phyloP scores from a whole-genome alignment of 2,888 invertebrate genomes.

The Xanthorhoe spadicearia region DNA sequence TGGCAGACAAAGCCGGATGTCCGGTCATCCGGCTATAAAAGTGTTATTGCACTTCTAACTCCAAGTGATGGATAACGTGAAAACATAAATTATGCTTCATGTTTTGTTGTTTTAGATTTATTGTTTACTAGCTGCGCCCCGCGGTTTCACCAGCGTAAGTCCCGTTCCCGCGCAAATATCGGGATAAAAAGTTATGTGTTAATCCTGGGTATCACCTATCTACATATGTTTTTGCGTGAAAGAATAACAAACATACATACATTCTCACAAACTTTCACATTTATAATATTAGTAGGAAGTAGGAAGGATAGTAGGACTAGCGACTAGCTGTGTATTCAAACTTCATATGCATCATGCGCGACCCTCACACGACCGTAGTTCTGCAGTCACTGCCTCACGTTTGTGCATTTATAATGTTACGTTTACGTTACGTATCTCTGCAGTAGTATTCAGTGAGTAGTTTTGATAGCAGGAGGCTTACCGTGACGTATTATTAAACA shows the following conservation, averaged over 20 bases:
- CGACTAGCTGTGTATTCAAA: not conserved
- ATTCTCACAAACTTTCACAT: too few species aligned
- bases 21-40: constrained; percentile 21
- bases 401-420: constrained; percentile 1
- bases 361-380: not conserved
- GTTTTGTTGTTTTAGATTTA: not conserved
- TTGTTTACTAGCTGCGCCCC: not conserved
- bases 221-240: too few species aligned
- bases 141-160: too few species aligned
- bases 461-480: too few species aligned
- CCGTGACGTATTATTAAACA: too few species aligned
- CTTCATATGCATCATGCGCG: not conserved
- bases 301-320: too few species aligned
- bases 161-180: too few species aligned
- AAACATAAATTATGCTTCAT: constrained; percentile 5
- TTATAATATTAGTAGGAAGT: too few species aligned
- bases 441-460: not conserved
- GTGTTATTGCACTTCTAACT: constrained; percentile 22
- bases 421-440: constrained; percentile 1
- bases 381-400: constrained; percentile 1
- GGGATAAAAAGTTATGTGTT: too few species aligned
- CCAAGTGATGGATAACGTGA: constrained; percentile 12
- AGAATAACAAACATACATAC: too few species aligned
- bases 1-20: constrained; percentile 16
- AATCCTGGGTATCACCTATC: too few species aligned